A percentile compares a stretch with the other conserved stretches of the same genome.
phyloP scores from a whole-genome alignment of 1,140 invertebrate species.

The Euwallacea fornicatus region DNA sequence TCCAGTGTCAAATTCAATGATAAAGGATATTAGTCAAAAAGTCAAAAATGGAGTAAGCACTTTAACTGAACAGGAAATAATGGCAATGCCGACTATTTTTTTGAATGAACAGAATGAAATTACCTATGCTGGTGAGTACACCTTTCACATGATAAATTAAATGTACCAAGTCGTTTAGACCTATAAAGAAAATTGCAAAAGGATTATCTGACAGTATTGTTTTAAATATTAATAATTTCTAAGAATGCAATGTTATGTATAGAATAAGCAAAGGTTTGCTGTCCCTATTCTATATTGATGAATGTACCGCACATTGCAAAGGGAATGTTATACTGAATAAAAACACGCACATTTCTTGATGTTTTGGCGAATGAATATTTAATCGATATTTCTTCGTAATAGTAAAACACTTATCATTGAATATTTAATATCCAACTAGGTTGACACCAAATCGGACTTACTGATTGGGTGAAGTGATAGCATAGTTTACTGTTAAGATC shows the following conservation, averaged over 20 bases:
- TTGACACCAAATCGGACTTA: too few species aligned
- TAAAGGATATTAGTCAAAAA: slow-evolving; percentile 1
- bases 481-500: too few species aligned
- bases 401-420: too few species aligned
- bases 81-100: slow-evolving; percentile 46
- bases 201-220: too few species aligned
- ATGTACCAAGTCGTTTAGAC: background rate
- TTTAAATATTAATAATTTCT: too few species aligned
- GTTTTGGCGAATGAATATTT: too few species aligned
- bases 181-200: too few species aligned
- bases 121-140: slow-evolving; percentile 25
- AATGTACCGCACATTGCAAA: background rate
- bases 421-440: too few species aligned
- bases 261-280: background rate
- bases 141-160: background rate
- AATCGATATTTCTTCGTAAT: too few species aligned
- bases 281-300: background rate
- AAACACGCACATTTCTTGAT: too few species aligned
- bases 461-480: too few species aligned
- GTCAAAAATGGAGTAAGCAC: background rate
- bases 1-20: slow-evolving; percentile 6
- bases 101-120: slow-evolving; percentile 38
- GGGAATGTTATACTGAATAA: background rate
- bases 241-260: background rate
- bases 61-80: slow-evolving; percentile 43